phyloP scores from a whole-genome alignment of 2,113 vertebrate genomes.

The Calidris pygmaea region DNA sequence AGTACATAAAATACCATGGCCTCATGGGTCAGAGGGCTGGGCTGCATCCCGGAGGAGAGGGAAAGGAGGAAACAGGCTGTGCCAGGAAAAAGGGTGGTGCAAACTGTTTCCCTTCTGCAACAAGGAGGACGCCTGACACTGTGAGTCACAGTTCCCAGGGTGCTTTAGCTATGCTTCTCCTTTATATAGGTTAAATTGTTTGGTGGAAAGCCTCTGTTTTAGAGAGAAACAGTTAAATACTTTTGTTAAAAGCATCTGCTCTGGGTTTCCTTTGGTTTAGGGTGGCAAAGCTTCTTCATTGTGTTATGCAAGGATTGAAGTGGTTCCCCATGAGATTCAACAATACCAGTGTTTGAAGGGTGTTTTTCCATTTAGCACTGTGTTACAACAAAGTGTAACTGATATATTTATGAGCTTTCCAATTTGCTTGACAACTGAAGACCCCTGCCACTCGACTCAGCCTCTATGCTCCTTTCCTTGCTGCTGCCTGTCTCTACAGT shows the following conservation, averaged over 20 bases:
- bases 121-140: background rate
- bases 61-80: constrained; percentile 18
- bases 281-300: background rate
- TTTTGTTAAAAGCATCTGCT: background rate
- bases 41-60: background rate
- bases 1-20: accelerated
- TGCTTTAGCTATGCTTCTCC: background rate
- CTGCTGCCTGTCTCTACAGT: background rate
- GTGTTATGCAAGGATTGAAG: background rate
- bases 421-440: constrained; percentile 4
- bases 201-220: constrained; percentile 9
- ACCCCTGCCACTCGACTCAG: background rate
- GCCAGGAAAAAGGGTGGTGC: constrained; percentile 64
- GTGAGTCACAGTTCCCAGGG: constrained; percentile 55
- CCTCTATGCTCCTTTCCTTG: background rate
- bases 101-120: constrained; percentile 28
- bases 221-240: background rate
- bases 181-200: background rate
- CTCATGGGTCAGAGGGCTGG: background rate
- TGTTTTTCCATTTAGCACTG: background rate
- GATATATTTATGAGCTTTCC: background rate
- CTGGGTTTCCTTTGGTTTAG: background rate
- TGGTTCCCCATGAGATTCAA: background rate
- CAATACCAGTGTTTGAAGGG: background rate
- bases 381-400: background rate